Percentiles rank a stretch among this genome's conserved stretches.
Conservation (phyloP, 2,113 vertebrate genomes). For the Takifugu bimaculatus region DNA sequence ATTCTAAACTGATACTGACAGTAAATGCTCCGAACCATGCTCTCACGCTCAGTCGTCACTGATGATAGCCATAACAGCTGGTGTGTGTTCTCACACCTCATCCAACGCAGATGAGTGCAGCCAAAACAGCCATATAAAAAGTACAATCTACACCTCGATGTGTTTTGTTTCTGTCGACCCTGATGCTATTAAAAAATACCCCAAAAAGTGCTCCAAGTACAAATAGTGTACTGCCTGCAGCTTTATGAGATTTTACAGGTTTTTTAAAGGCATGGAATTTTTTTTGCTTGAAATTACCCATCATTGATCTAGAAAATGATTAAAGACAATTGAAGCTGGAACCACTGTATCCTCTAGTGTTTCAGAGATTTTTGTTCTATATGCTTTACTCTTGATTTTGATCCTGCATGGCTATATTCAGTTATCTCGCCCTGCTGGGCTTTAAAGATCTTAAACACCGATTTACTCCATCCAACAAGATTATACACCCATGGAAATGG, state of each 20-base stretch:
- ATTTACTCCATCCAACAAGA: too few species aligned
- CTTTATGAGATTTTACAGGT: background rate
- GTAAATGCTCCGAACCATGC: too few species aligned
- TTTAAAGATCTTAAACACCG: too few species aligned
- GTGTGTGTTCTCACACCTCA: conserved; percentile 5
- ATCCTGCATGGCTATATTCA: too few species aligned
- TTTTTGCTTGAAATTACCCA: background rate
- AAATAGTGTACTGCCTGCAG: background rate
- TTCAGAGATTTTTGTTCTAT: background rate
- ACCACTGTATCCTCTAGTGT: conserved; percentile 44
- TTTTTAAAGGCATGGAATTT: background rate
- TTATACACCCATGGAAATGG: too few species aligned
- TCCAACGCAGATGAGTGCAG: conserved; percentile 29
- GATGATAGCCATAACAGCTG: conserved; percentile 50
- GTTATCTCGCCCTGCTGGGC: too few species aligned
- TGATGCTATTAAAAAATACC: conserved; percentile 12
- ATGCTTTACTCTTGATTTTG: too few species aligned
- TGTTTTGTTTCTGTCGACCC: conserved; percentile 18
- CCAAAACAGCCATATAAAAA: conserved; percentile 49
- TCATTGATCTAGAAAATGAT: too few species aligned
- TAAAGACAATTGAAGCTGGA: conserved; percentile 7
- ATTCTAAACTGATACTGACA: too few species aligned
- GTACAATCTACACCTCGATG: conserved; percentile 18
- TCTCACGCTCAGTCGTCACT: background rate
- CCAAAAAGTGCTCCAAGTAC: conserved; percentile 1